These are phyloP conservation scores for Gymnosoma rotundatum DNA, from an alignment of 2,888 invertebrate genomes.

Conservation along the genomic window DNA sequence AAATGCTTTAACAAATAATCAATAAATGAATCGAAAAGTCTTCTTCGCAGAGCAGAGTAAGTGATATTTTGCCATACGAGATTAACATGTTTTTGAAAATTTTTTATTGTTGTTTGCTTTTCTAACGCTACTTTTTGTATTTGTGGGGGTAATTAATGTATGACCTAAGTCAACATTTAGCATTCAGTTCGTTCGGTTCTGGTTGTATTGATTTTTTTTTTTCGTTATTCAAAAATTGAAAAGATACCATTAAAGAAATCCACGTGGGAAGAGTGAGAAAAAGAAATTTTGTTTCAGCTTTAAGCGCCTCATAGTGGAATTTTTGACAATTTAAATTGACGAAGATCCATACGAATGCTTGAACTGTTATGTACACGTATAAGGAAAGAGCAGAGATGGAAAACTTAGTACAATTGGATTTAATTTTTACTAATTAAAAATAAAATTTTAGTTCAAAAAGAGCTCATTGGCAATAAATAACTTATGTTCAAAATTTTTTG, in stretches of 20 bases:
- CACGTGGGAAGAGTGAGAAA: slow-evolving; percentile 53
- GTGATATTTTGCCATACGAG: not conserved
- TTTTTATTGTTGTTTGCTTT: not conserved
- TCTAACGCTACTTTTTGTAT: not conserved
- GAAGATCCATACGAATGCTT: not conserved
- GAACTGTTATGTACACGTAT: not conserved
- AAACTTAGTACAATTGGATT: too few species aligned
- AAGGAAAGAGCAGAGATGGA: not conserved
- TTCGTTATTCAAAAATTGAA: too few species aligned
- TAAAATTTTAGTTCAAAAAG: too few species aligned
- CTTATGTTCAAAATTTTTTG: too few species aligned
- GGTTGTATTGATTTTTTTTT: slow-evolving; percentile 26
- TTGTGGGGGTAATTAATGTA: slow-evolving; percentile 47
- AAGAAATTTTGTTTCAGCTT: not conserved
- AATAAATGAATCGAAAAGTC: not conserved
- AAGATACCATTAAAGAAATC: slow-evolving; percentile 1
- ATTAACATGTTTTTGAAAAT: not conserved
- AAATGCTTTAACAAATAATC: slow-evolving; percentile 2
- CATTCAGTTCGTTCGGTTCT: slow-evolving; percentile 1
- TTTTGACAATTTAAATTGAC: too few species aligned
- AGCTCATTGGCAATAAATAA: too few species aligned
- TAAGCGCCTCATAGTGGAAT: not conserved
- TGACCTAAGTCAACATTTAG: slow-evolving; percentile 40
- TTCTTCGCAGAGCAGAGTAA: not conserved
- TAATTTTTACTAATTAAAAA: too few species aligned